Evolutionary conservation across 1,140 invertebrate genomes (phyloP), one percentile per base, ranked within the genome.

Genomic region (Aphelinus certus): DNA sequence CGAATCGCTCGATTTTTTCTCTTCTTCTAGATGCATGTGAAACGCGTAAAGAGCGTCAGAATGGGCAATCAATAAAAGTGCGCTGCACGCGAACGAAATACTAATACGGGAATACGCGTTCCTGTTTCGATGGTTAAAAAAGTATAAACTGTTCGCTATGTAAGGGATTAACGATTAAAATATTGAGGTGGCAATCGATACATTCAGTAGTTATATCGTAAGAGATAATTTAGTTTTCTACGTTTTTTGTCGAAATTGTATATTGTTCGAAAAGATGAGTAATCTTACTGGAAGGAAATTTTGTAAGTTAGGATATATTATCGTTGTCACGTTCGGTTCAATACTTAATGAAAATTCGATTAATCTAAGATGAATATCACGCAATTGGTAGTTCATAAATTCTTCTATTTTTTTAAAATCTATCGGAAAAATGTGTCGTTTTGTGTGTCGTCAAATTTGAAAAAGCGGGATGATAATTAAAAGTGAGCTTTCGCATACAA

Each of bases 141-240:
- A 73, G 26, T 46, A 63, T 66, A 26, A 26, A 26, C 26, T 26
- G 26, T 26, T 26, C 26, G 26, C 26, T 26, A 26, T 26, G 26
- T 26, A 26, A 26, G 26, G 26, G 26, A 26, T 26, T 26, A 26
- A 26, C 26, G 26, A 26, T 26, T 26, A 26, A 26, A 26, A 26
- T 26, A 26, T 26, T 26, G 26, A 26, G 79, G 75, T 80, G 76
- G 81, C 79, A 79, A 73, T 73, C 61, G 63, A 62, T 73, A 66
- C 49, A 58, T 73, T 79, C 74, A 81, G 81, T 80, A 80, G 81
- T 79, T 82, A 82, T 82, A 26, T 26, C 81, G 76, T 86, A 84
- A 86, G 85, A 80, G 85, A 78, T 82, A 82, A 86, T 87, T 73
- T 85, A 85, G 86, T 87, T 87, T 88, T 88, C 78, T 85, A 86